Base-by-base conservation (phyloP, 92 coral and sea anemone species). In the Palythoa grandis region DNA sequence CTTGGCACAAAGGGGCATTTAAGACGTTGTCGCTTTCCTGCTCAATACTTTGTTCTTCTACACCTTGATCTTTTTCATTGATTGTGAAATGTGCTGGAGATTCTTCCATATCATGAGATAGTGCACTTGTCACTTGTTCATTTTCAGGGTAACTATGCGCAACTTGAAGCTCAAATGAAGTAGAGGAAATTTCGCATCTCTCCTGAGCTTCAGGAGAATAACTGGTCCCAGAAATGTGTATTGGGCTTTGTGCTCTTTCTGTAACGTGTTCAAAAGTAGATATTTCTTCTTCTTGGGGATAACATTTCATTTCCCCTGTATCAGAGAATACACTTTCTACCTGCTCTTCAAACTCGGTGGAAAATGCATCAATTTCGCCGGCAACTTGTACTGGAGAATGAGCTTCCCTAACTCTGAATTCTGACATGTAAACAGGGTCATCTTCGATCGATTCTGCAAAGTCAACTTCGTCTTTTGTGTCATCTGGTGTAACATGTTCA, bases 351-450 rank as follows among this genome's bases (percentile, higher is more conserved):
- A 67, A 74, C 75, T 80, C 85, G 37, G 70, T 50, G n/a, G 78
- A 84, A 73, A 15, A 52, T 12, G 70, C 25, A 19, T 35, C 77
- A 52, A 78, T 72, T 79, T 86, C 89, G 11, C 78, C 83, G n/a
- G 86, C 92, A 13, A 79, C 63, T 65, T 89, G 77, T 52, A 63
- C 60, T 5, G 74, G 86, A 15, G 92, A 86, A 52, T 83, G 84
- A 19, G 89, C 86, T 3, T 54, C 54, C 48, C 74, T 85, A 0
- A 70, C 79, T 38, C 83, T 53, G 20, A 79, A 88, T 29, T 74
- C 68, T 50, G 83, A 63, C 53, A 86, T 85, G 25, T 38, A 70
- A 20, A 65, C 72, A 48, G 56, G 22, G 79, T 82, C 86, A 47
- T 69, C 79, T 63, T 88, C 88, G 52, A 83, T 61, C 11, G 70